Evolutionary conservation across 2,888 invertebrate species (phyloP).

Genomic region (Macaria notata): DNA sequence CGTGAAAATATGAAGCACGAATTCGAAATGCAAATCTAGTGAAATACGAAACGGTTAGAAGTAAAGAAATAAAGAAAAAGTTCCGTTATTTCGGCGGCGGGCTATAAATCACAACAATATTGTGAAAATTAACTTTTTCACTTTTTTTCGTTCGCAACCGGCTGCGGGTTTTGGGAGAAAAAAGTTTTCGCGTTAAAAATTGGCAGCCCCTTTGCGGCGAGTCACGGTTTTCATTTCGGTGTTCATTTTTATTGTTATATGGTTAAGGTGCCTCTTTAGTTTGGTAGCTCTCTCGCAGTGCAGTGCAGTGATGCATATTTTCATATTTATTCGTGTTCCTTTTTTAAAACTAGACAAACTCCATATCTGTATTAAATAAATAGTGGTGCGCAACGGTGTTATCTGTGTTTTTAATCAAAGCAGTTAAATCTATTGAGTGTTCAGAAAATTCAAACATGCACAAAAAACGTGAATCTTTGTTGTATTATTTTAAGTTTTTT

Average conservation of each 20-base stretch:
- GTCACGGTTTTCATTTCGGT: slow-evolving; percentile 41
- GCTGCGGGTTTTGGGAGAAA: slow-evolving; percentile 33
- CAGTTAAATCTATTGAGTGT: no score
- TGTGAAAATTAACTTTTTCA: slow-evolving; percentile 55
- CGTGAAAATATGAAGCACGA: slow-evolving; percentile 22
- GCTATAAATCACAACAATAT: slow-evolving; percentile 62
- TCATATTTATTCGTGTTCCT: no score
- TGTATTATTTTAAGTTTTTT: no score
- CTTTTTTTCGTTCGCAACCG: slow-evolving; percentile 28
- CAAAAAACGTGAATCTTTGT: no score
- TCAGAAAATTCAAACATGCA: no score
- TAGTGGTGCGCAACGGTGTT: no score
- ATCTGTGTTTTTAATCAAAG: no score
- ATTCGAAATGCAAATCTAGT: slow-evolving; percentile 43
- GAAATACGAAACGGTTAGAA: slow-evolving; percentile 34
- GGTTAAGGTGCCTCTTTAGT: slow-evolving; percentile 3
- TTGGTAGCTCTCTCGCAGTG: no score
- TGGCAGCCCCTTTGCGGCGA: slow-evolving; percentile 51
- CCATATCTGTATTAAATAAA: no score
- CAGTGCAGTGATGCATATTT: no score
- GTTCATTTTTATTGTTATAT: slow-evolving; percentile 34
- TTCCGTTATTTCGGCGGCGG: slow-evolving; percentile 40
- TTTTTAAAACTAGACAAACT: no score
- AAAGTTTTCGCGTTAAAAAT: slow-evolving; percentile 60
- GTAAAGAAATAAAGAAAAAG: slow-evolving; percentile 43